phyloP scores from a whole-genome alignment of 2,888 invertebrate species.

The Andrena minutula region DNA sequence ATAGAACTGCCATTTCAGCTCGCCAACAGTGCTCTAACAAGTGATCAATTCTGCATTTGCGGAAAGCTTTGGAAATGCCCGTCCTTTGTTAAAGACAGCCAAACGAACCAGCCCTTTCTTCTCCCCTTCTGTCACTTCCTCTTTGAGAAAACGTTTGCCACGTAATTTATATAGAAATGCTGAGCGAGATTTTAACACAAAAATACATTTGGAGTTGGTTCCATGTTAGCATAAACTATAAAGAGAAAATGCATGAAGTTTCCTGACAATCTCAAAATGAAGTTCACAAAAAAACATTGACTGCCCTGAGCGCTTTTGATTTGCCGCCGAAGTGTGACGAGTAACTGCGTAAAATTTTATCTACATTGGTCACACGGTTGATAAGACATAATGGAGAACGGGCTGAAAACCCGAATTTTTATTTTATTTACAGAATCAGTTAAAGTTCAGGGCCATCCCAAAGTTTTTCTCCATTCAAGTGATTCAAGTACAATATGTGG shows the following conservation, averaged over 20 bases:
- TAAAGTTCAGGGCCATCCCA: no score
- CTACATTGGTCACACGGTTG: no score
- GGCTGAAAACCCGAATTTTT: no score
- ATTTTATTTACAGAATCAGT: no score
- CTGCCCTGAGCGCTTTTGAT: no score
- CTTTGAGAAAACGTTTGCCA: neutral
- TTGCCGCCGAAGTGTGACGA: no score
- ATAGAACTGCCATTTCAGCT: constrained; percentile 51
- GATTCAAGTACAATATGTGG: no score
- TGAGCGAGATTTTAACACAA: neutral
- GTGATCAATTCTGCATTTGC: constrained; percentile 50
- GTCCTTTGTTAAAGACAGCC: constrained; percentile 22
- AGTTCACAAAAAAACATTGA: no score
- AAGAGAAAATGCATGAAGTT: neutral
- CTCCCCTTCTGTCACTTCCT: neutral
- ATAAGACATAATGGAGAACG: no score
- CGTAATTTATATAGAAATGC: constrained; percentile 17
- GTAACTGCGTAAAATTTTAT: no score
- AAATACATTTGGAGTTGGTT: neutral
- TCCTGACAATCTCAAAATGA: no score
- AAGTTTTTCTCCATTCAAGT: no score
- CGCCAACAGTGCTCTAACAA: constrained; percentile 42
- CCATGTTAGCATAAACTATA: neutral
- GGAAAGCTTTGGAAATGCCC: constrained; percentile 35
- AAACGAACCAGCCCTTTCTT: constrained; percentile 14